Evolutionary conservation across 2,888 invertebrate genomes (phyloP), one percentile per base, ranked within the genome.

Genomic region (Rhogogaster chlorosoma): DNA sequence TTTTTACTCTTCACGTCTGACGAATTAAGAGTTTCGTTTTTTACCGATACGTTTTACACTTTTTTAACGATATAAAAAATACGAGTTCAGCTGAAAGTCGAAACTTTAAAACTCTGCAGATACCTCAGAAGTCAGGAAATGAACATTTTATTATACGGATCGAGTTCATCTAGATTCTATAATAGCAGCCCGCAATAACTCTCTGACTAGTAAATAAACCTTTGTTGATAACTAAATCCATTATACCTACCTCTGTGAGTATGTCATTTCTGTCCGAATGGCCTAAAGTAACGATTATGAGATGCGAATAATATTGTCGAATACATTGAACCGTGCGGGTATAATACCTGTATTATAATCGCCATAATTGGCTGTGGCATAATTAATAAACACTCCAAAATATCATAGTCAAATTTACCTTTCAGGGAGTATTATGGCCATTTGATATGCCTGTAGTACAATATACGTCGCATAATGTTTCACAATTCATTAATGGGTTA

Each of bases 141-240:
- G n/a, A n/a, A 53, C 26, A 3, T 22, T 12, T 22, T 26, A 53
- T 53, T 53, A n/a, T 53, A n/a, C n/a, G n/a, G n/a, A n/a, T 53
- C 53, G 53, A 53, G 42, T 42, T 42, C 38, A 42, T 73, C 42
- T 9, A 38, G 71, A 36, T 73, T 42, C n/a, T 9, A n/a, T n/a
- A 73, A 73, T 42, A 73, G n/a, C 7, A 71, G 10, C 12, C 26
- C 38, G 12, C 12, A 42, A 42, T 73, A 73, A 42, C 71, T 73
- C 22, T 22, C 12, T 38, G 71, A 22, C 71, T 42, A 26, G 9
- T 73, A 73, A 73, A 22, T 38, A 42, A 73, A 6, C 42, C 42
- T 42, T 73, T 73, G 71, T 73, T 38, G n/a, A 26, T 22, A 73
- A 73, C 42, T 42, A 15, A 73, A 73, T 42, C 26, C 49, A 77